phyloP scores from a whole-genome alignment of 2,888 invertebrate genomes.

The Tolmerus cingulatus region DNA sequence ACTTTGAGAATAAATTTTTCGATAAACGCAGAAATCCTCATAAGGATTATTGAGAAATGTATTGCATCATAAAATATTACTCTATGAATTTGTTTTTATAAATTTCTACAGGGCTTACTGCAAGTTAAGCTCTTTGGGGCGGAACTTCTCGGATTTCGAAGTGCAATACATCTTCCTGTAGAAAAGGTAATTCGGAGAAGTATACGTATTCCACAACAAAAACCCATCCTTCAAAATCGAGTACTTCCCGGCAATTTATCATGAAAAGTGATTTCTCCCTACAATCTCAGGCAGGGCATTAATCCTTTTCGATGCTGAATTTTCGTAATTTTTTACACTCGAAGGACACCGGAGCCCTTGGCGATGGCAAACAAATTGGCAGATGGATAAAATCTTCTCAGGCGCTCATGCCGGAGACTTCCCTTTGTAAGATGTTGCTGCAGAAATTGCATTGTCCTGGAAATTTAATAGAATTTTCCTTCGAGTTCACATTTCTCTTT shows the following conservation, averaged over 20 bases:
- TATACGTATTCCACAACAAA: neutral
- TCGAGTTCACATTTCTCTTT: neutral
- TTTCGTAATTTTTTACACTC: neutral
- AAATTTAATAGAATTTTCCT: slow-evolving; percentile 27
- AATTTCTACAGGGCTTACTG: neutral
- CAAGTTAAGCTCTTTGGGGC: neutral
- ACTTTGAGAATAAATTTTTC: neutral
- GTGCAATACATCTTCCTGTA: neutral
- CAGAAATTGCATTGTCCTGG: slow-evolving; percentile 25
- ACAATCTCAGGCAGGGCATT: neutral
- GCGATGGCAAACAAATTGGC: slow-evolving; percentile 3
- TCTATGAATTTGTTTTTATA: neutral
- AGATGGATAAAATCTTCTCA: neutral
- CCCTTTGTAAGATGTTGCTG: neutral
- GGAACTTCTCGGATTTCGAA: neutral
- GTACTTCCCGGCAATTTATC: neutral
- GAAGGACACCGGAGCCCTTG: neutral
- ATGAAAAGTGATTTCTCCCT: neutral
- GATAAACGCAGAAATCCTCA: neutral
- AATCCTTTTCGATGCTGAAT: neutral
- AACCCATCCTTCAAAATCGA: neutral
- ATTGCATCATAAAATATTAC: neutral
- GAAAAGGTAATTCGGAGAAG: neutral
- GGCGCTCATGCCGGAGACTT: neutral
- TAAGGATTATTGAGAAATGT: neutral